Conservation (phyloP, 2,888 invertebrate genomes). For the Lacanobia oleracea region DNA sequence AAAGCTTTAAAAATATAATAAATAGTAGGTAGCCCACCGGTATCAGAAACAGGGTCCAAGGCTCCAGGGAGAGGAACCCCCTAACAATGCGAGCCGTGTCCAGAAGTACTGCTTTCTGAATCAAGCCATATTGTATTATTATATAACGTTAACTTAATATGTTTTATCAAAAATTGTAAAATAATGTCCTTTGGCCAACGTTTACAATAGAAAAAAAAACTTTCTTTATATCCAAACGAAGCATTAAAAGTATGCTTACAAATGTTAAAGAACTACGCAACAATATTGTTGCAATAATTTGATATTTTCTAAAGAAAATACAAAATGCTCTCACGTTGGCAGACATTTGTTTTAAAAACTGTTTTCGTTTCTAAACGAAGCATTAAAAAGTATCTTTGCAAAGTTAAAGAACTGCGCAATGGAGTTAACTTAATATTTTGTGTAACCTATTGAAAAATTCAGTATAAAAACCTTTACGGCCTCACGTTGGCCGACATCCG, state of each 20-base stretch:
- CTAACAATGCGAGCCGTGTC: too few species aligned
- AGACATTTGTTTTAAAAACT: not conserved
- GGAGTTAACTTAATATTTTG: not conserved
- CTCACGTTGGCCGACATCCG: constrained; percentile 29
- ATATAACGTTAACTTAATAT: too few species aligned
- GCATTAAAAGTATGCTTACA: constrained; percentile 12
- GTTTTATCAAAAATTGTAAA: too few species aligned
- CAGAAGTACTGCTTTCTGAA: too few species aligned
- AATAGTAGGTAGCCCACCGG: too few species aligned
- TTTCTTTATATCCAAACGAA: not conserved
- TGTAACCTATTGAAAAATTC: not conserved
- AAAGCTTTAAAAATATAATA: too few species aligned
- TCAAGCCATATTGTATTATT: too few species aligned
- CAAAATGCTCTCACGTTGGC: not conserved
- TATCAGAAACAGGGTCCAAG: too few species aligned
- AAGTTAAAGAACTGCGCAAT: not conserved
- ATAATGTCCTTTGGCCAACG: too few species aligned
- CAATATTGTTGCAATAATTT: not conserved
- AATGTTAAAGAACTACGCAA: not conserved
- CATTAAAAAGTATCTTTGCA: constrained; percentile 17
- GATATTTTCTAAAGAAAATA: not conserved
- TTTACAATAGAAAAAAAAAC: too few species aligned
- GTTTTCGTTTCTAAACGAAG: not conserved
- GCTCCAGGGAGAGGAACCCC: too few species aligned
- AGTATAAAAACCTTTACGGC: not conserved